A percentile compares a stretch with the other conserved stretches of the same genome.
Conservation (phyloP, 1,140 invertebrate genomes). For the Pseudomyrmex pallidus region DNA sequence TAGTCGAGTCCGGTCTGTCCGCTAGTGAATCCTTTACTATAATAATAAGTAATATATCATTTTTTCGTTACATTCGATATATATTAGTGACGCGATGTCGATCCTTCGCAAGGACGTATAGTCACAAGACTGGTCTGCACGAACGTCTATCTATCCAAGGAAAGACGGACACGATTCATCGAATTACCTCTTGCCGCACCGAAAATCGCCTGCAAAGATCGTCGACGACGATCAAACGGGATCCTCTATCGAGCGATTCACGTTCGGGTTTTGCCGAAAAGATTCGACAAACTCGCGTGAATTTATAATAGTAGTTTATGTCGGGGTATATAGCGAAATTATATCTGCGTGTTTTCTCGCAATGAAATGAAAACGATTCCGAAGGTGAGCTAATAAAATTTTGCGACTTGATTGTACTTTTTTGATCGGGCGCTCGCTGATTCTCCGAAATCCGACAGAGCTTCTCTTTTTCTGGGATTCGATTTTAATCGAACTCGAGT, state of each 20-base stretch:
- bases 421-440: background rate
- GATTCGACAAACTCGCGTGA: background rate
- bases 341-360: constrained; percentile 10
- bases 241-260: constrained; percentile 19
- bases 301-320: background rate
- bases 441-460: constrained; percentile 6
- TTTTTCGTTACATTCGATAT: background rate
- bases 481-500: background rate
- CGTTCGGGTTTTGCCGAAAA: background rate
- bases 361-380: background rate
- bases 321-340: background rate
- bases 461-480: constrained; percentile 6
- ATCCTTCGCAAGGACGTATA: constrained; percentile 8
- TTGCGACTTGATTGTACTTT: background rate
- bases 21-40: constrained; percentile 3
- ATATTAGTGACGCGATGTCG: constrained; percentile 3
- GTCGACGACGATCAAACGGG: background rate
- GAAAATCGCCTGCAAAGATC: background rate
- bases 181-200: constrained; percentile 8
- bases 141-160: constrained; percentile 9
- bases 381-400: background rate
- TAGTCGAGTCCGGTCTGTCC: background rate
- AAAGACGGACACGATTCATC: constrained; percentile 6
- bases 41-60: constrained; percentile 32
- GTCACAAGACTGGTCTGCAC: background rate